phyloP scores from a whole-genome alignment of 2,797 vertebrate species.

The Sebastiscus tertius region DNA sequence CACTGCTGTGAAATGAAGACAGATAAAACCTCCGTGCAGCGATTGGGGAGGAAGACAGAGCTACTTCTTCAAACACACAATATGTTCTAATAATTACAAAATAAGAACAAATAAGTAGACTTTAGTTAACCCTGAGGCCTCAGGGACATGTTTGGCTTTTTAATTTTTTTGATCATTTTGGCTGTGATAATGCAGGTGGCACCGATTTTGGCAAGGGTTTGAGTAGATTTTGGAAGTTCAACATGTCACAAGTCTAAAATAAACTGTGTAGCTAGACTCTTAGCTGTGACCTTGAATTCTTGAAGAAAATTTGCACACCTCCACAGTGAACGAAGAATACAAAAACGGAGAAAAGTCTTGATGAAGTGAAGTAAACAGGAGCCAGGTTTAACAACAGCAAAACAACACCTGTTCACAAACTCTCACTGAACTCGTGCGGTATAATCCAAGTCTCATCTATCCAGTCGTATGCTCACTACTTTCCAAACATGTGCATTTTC shows the following conservation, averaged over 20 bases:
- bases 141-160: background rate
- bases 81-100: background rate
- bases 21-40: background rate
- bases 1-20: constrained; percentile 16
- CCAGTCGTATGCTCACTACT: too few relatives aligned
- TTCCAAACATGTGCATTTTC: too few relatives aligned
- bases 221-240: background rate
- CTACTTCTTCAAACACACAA: background rate
- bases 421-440: background rate
- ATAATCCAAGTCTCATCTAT: too few relatives aligned
- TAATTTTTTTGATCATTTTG: background rate
- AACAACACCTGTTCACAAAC: too few relatives aligned
- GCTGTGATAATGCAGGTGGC: background rate
- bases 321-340: background rate
- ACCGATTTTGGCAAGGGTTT: background rate
- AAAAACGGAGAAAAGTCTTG: background rate
- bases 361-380: background rate
- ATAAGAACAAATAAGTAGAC: background rate
- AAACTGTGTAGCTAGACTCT: background rate
- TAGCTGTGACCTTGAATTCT: background rate
- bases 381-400: too few relatives aligned
- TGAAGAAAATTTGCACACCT: background rate
- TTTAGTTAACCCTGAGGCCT: background rate
- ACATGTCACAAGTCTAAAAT: background rate
- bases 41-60: background rate